A percentile compares a stretch with the other conserved stretches of the same genome.
These are phyloP conservation scores for Halcyon leucocephala DNA, from an alignment of 2,797 vertebrate species.

Conservation along the genomic window DNA sequence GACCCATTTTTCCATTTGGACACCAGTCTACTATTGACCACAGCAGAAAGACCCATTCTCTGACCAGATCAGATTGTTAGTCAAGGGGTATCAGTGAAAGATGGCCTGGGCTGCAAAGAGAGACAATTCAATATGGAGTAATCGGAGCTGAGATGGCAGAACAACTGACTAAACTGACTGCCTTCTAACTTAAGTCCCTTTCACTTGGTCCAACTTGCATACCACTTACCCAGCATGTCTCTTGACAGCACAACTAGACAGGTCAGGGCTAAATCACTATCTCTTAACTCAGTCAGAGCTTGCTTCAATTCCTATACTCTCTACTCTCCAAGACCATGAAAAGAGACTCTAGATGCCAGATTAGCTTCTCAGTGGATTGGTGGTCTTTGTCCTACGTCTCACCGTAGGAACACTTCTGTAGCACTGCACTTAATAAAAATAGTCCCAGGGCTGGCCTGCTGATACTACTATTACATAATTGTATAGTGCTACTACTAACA, in stretches of 20 bases:
- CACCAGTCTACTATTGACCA: not conserved
- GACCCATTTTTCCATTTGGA: not conserved
- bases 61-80: not conserved
- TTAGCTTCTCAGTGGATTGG: not conserved
- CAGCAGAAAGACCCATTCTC: not conserved
- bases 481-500: not conserved
- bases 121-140: not conserved
- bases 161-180: too few relatives aligned
- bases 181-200: too few relatives aligned
- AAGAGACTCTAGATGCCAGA: not conserved
- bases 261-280: not conserved
- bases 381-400: not conserved
- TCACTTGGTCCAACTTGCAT: not conserved
- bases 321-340: not conserved
- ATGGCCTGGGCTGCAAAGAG: too few relatives aligned
- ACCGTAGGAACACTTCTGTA: not conserved
- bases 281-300: not conserved
- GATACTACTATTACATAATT: not conserved
- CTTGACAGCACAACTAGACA: not conserved
- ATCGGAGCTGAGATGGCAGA: not conserved
- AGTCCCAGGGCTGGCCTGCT: not conserved
- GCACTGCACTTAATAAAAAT: not conserved
- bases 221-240: not conserved
- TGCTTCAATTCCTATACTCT: not conserved
- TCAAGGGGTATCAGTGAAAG: too few relatives aligned